Evolutionary conservation across 2,888 invertebrate genomes (phyloP).

Genomic region (Anarsia innoxiella): DNA sequence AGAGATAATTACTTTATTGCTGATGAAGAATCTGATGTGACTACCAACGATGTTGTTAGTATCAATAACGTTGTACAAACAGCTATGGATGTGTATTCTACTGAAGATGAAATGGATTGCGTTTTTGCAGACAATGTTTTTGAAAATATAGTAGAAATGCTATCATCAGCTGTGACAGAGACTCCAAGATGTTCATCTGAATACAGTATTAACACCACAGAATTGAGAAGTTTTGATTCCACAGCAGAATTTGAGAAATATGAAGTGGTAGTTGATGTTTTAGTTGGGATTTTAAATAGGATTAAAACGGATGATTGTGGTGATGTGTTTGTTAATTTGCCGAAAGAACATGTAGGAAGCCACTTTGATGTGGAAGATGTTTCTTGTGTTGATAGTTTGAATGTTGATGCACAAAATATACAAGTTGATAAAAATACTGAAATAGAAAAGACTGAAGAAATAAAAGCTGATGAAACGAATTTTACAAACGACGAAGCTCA

Average conservation of each 20-base stretch:
- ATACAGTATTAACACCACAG: conserved; percentile 38
- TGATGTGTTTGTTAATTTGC: conserved; percentile 9
- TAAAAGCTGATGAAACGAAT: not conserved
- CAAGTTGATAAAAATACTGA: conserved; percentile 5
- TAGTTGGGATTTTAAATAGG: conserved; percentile 37
- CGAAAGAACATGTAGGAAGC: conserved; percentile 11
- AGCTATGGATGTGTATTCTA: conserved; percentile 22
- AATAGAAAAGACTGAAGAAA: conserved; percentile 3
- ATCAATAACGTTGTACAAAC: conserved; percentile 17
- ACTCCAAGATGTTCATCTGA: conserved; percentile 22
- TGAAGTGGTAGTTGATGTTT: conserved; percentile 47
- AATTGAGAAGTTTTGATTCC: conserved; percentile 49
- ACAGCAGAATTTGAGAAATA: conserved; percentile 61
- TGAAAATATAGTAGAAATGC: conserved; percentile 18
- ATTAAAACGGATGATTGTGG: conserved; percentile 28
- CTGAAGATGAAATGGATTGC: conserved; percentile 13
- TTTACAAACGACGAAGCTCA: not conserved
- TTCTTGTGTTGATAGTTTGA: too few relatives aligned
- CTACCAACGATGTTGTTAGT: conserved; percentile 14
- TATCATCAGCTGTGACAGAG: conserved; percentile 10
- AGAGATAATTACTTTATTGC: conserved; percentile 12
- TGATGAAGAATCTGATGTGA: conserved; percentile 19
- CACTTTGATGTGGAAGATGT: too few relatives aligned
- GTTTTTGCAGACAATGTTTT: conserved; percentile 18
- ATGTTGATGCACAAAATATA: not conserved